A percentile compares a stretch with the other conserved stretches of the same genome.
Conservation (phyloP, 2,113 vertebrate genomes). For the Malurus elegans region DNA sequence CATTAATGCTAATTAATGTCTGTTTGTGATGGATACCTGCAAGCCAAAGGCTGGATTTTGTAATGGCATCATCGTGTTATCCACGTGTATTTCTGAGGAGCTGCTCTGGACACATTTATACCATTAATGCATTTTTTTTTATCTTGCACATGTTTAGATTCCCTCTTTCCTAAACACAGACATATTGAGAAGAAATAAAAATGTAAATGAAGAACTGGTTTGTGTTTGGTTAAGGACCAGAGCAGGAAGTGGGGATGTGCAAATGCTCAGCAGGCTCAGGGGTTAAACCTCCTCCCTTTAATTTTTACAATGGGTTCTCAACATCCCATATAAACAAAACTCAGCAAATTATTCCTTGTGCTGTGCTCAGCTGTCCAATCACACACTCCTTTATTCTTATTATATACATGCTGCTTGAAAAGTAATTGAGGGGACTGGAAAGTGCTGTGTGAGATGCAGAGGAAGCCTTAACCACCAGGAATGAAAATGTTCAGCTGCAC, state of each 20-base stretch:
- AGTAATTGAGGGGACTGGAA: not conserved
- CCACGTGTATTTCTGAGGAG: not conserved
- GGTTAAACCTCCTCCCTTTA: conserved; percentile 7
- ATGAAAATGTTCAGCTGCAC: not conserved
- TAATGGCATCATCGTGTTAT: not conserved
- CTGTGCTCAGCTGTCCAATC: not conserved
- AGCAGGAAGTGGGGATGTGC: conserved; percentile 41
- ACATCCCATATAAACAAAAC: conserved; percentile 26
- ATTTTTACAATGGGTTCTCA: conserved; percentile 5
- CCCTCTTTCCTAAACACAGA: not conserved
- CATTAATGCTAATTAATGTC: not conserved
- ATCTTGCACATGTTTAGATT: not conserved
- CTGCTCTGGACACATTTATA: not conserved
- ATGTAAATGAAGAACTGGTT: conserved; percentile 26
- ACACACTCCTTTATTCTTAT: not conserved
- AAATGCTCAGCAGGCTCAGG: conserved; percentile 39
- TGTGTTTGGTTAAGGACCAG: not conserved
- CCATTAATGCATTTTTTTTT: not conserved
- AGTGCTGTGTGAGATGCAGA: not conserved
- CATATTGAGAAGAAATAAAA: conserved; percentile 40
- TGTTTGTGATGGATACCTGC: not conserved
- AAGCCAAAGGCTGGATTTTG: not conserved
- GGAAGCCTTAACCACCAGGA: not conserved
- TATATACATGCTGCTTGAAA: not conserved
- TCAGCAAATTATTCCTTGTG: conserved; percentile 36